Percentiles rank a stretch among this genome's conserved stretches.
These are phyloP conservation scores for Gobio gobio DNA, from an alignment of 2,113 vertebrate genomes.

Conservation along the genomic window DNA sequence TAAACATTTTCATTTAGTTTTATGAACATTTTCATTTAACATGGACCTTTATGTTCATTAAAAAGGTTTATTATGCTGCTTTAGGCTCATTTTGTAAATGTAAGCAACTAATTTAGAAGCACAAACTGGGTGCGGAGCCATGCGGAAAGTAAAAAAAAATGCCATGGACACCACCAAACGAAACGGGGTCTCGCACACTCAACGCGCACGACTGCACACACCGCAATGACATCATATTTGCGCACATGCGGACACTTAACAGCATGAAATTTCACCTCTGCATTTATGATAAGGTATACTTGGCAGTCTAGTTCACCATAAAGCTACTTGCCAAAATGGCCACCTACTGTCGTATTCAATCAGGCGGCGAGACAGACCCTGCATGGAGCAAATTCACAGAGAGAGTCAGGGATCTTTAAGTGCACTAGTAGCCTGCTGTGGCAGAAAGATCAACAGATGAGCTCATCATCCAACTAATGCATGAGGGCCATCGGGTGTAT, in stretches of 20 bases:
- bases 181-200: too few species aligned
- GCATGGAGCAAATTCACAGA: background rate
- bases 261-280: slow-evolving; percentile 16
- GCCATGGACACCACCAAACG: too few species aligned
- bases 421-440: slow-evolving; percentile 26
- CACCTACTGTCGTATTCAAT: background rate
- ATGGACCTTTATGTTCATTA: too few species aligned
- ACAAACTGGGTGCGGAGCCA: too few species aligned
- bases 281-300: slow-evolving; percentile 8
- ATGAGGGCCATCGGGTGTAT: background rate
- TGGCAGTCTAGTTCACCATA: slow-evolving; percentile 10
- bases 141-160: too few species aligned
- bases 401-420: slow-evolving; percentile 10
- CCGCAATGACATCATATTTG: too few species aligned
- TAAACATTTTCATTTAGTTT: too few species aligned
- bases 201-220: too few species aligned
- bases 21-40: too few species aligned
- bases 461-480: slow-evolving; percentile 21
- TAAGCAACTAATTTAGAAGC: too few species aligned
- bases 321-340: slow-evolving; percentile 24
- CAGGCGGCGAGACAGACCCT: background rate
- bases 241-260: background rate
- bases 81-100: too few species aligned
- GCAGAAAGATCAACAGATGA: slow-evolving; percentile 16
- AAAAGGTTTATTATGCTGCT: too few species aligned